phyloP scores from a whole-genome alignment of 2,797 vertebrate genomes.

The Limosa lapponica region DNA sequence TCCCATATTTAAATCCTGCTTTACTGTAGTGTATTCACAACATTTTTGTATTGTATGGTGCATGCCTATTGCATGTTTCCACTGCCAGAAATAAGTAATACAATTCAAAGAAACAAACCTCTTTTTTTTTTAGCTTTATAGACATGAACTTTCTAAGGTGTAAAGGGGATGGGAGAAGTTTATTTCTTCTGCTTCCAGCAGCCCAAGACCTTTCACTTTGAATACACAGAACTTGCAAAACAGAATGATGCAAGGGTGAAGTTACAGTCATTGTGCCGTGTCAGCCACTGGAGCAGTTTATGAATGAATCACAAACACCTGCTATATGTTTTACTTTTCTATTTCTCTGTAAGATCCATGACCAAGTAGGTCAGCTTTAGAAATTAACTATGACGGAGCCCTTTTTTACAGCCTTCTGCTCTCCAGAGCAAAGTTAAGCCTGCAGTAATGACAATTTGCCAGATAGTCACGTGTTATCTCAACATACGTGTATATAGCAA shows the following conservation, averaged over 20 bases:
- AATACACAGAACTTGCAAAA: background rate
- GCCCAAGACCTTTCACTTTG: background rate
- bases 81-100: background rate
- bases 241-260: background rate
- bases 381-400: background rate
- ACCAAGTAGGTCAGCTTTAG: background rate
- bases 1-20: background rate
- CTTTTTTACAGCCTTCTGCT: background rate
- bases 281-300: background rate
- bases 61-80: background rate
- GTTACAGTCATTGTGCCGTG: background rate
- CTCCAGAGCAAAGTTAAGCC: background rate
- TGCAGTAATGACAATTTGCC: background rate
- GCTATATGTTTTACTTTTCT: background rate
- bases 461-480: background rate
- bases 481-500: background rate
- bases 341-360: background rate
- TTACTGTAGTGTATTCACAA: background rate
- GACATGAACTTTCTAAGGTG: background rate
- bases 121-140: background rate
- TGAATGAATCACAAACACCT: background rate
- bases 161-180: background rate
- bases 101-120: background rate
- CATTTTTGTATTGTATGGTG: rapidly evolving
- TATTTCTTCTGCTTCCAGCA: background rate